Evolutionary conservation across 1,140 invertebrate species (phyloP), one percentile per base, ranked within the genome.

Genomic region (Habropoda laboriosa): DNA sequence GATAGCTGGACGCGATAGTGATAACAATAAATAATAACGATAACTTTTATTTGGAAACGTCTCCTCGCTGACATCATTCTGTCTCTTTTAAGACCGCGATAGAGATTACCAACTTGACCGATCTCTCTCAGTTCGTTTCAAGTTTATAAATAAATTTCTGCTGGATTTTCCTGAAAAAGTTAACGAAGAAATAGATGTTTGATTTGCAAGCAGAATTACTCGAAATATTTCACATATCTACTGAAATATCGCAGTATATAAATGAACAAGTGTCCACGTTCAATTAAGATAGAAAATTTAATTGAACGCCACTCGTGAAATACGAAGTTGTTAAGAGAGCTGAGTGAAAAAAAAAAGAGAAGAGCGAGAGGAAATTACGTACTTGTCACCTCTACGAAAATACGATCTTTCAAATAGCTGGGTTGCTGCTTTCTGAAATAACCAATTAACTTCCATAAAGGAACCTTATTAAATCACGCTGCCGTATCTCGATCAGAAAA

Each of bases 21-120:
- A 21, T 35, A 35, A 21, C 30, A 35, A 35, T n/a, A 66, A n/a
- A 66, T 66, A 66, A 47, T 47, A 47, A 32, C 18, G 63, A 66
- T 73, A 35, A 72, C n/a, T 72, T 58, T 35, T 24, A 51, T 57
- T 42, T n/a, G 27, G 8, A 0, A 38, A 30, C 35, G 24, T 32
- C 5, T n/a, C 47, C 5, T n/a, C 47, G 6, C 53, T 42, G 18
- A 57, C 51, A 51, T 53, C 32, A 57, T 32, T 42, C 10, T 16
- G 18, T 40, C 38, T 6, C 6, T 4, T 51, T n/a, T 30, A 38
- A n/a, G 63, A 42, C 16, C 18, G 18, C 12, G 30, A 45, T 60
- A 47, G 60, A 16, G 16, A 42, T 70, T 55, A 45, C 24, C 5
- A 38, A 42, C 21, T 55, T 38, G 6, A 27, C 0, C 61, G 24